Conservation (phyloP, 2,888 invertebrate species). For the Phymatocera aterrima region DNA sequence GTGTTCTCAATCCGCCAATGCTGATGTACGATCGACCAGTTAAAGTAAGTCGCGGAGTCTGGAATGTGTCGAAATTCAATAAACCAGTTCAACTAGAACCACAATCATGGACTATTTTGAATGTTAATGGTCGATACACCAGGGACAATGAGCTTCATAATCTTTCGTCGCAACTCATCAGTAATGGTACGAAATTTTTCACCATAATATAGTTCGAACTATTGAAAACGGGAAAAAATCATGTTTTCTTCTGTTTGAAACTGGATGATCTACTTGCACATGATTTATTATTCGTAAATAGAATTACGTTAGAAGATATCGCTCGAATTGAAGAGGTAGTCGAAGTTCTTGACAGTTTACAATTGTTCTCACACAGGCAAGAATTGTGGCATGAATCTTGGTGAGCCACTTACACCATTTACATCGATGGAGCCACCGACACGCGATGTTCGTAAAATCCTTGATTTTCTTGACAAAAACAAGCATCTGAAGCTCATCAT, state of each 20-base stretch:
- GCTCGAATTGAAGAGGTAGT: too few relatives aligned
- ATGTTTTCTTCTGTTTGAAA: too few relatives aligned
- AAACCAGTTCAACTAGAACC: slow-evolving; percentile 61
- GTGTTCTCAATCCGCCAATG: slow-evolving; percentile 86
- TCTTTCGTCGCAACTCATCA: slow-evolving; percentile 60
- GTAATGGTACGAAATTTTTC: slow-evolving; percentile 61
- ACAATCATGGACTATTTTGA: slow-evolving; percentile 75
- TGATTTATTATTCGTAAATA: too few relatives aligned
- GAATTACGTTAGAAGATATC: too few relatives aligned
- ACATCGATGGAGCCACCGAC: slow-evolving; percentile 45
- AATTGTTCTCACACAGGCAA: slow-evolving; percentile 48
- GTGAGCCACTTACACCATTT: slow-evolving; percentile 57
- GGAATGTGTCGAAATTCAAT: slow-evolving; percentile 72
- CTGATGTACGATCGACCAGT: slow-evolving; percentile 79
- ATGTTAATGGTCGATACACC: slow-evolving; percentile 63
- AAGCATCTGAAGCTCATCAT: slow-evolving; percentile 77
- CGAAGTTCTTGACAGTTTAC: background rate
- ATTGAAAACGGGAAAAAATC: too few relatives aligned
- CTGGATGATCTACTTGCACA: too few relatives aligned
- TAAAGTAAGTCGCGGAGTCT: slow-evolving; percentile 72
- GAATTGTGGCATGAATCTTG: slow-evolving; percentile 64
- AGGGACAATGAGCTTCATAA: slow-evolving; percentile 54
- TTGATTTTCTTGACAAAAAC: slow-evolving; percentile 57
- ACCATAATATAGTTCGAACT: background rate
- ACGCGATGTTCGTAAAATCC: slow-evolving; percentile 50